Base-by-base conservation (phyloP, 2,797 vertebrate species). In the Phataginus tetradactyla region DNA sequence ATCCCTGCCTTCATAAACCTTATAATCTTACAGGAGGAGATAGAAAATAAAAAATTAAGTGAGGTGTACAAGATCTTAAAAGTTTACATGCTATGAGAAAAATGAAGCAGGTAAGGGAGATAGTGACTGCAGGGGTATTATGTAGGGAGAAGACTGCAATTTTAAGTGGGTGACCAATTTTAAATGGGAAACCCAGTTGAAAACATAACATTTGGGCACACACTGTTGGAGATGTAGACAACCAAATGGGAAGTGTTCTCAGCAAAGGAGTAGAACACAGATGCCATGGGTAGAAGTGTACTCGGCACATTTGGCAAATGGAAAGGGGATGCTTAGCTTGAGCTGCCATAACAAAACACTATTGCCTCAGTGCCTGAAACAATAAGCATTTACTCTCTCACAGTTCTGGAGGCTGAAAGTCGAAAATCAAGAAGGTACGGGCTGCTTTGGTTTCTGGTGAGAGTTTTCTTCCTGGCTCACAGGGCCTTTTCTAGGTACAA, bases 261-360 rank as follows among this genome's bases (percentile, higher is more conserved):
- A 17, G 14, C 69, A 86, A 37, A 85, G 32, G 34, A 88, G 8
- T 9, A 39, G 86, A 94, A 75, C 34, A 45, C 6, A 77, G 14
- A 34, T 57, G 4, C 57, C 0, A 0, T 5, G 9, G 32, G 45
- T 2, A 53, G 1, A 4, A 12, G 13, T 45, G 0, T 37, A 25
- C 23, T 68, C 34, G 29, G 9, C 10, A n/a, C 57, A 1, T 51
- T 34, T 29, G 55, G 23, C 55, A 39, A 69, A 51, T 39, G 75
- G 15, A 80, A 86, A 13, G 34, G 25, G 3, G 5, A 25, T 20
- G 1, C 25, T 45, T 27, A 42, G 21, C 32, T 37, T 11, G 7
- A 8, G 17, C n/a, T 32, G 14, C 9, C 77, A 27, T 53, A 61
- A 45, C 12, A 57, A 85, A 69, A 69, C 42, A 14, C 23, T 51